Evolutionary conservation across 1,140 invertebrate species (phyloP).

Genomic region (Bombus fervidus): DNA sequence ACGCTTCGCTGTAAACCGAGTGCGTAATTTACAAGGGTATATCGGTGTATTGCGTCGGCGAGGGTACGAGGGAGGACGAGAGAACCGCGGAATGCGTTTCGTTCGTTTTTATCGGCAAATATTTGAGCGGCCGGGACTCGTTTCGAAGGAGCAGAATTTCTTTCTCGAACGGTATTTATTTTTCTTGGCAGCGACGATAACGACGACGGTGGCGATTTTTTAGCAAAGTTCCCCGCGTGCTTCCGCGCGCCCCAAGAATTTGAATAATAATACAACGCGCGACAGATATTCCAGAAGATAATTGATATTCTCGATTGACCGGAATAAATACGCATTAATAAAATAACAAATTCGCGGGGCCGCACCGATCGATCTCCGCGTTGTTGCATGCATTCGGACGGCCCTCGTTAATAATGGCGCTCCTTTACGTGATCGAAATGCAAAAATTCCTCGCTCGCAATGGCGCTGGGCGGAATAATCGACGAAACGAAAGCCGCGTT

Average conservation of each 20-base stretch:
- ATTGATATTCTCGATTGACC: conserved; percentile 18
- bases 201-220: background rate
- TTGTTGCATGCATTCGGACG: conserved; percentile 17
- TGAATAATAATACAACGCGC: too few species aligned
- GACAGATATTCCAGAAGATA: background rate
- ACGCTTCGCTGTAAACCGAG: background rate
- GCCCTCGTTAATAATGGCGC: conserved; percentile 34
- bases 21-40: conserved; percentile 39
- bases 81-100: background rate
- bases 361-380: background rate
- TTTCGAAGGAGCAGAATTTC: too few species aligned
- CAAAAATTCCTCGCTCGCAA: background rate
- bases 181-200: background rate
- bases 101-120: background rate
- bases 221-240: too few species aligned
- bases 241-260: too few species aligned
- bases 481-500: conserved; percentile 1
- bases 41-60: background rate
- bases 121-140: background rate
- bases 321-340: conserved; percentile 46
- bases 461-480: background rate
- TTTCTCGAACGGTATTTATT: background rate
- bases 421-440: conserved; percentile 29
- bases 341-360: conserved; percentile 39
- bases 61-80: background rate